Percentiles rank a stretch among this genome's conserved stretches.
Evolutionary conservation across 2,888 invertebrate species (phyloP).

Genomic region (Troglohyphantes excavatus): DNA sequence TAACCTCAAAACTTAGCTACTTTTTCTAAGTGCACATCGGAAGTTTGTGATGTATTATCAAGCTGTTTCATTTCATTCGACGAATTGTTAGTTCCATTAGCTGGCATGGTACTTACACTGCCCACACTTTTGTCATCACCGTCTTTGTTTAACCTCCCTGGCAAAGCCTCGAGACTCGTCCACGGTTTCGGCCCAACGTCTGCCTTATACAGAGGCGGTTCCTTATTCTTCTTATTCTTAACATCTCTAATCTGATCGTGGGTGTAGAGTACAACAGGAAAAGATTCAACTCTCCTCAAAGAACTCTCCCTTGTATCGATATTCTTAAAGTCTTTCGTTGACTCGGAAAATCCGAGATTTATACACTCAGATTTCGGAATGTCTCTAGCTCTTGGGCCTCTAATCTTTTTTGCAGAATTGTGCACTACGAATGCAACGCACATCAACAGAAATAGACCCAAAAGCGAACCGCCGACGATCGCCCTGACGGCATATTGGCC

Average conservation of each 20-base stretch:
- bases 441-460: constrained; percentile 7
- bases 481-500: neutral
- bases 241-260: constrained; percentile 67
- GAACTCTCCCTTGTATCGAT: neutral
- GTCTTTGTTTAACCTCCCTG: neutral
- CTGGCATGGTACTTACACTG: constrained; percentile 29
- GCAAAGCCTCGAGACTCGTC: constrained; percentile 46
- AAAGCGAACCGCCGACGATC: constrained; percentile 1
- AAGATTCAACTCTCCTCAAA: constrained; percentile 38
- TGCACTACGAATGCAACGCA: neutral
- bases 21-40: neutral
- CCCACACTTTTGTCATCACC: neutral
- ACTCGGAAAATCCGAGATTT: neutral
- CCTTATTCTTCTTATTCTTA: constrained; percentile 21
- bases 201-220: constrained; percentile 43
- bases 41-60: neutral
- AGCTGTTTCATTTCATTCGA: constrained; percentile 33
- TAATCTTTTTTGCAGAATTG: neutral
- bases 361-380: neutral
- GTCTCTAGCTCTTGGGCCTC: neutral
- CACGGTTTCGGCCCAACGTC: constrained; percentile 44
- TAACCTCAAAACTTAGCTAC: constrained; percentile 15
- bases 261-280: constrained; percentile 64
- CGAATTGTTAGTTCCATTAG: neutral
- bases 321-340: neutral